These are phyloP conservation scores for Tipula unca DNA, from an alignment of 2,888 invertebrate species.

Conservation along the genomic window DNA sequence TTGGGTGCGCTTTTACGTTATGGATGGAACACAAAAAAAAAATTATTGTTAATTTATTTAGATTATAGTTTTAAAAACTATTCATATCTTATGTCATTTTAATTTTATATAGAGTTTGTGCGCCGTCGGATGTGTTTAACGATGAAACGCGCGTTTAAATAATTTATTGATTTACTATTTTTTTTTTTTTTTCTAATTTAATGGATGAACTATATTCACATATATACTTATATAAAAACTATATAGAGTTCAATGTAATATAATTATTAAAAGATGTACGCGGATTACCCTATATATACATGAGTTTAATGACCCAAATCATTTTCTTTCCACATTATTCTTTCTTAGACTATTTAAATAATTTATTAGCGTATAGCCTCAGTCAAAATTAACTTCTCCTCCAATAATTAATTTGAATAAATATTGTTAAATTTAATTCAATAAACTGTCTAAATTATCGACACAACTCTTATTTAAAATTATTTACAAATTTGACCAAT, in stretches of 20 bases:
- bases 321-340: no score
- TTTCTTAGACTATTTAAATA: no score
- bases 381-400: no score
- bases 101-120: no score
- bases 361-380: no score
- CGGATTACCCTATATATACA: neutral
- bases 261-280: neutral
- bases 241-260: neutral
- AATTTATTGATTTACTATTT: neutral
- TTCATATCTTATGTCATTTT: neutral
- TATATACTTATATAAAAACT: neutral
- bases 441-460: no score
- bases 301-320: neutral
- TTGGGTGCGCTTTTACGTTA: slow-evolving; percentile 8
- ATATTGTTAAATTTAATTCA: no score
- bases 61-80: neutral
- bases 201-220: neutral
- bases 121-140: neutral
- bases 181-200: neutral
- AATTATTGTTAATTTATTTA: neutral
- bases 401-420: no score
- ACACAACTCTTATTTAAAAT: no score
- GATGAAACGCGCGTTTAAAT: neutral
- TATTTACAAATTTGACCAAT: no score
- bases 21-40: neutral